Percentiles rank a stretch among this genome's conserved stretches.
Evolutionary conservation across 2,113 vertebrate species (phyloP).

Genomic region (Malaclemys terrapin): DNA sequence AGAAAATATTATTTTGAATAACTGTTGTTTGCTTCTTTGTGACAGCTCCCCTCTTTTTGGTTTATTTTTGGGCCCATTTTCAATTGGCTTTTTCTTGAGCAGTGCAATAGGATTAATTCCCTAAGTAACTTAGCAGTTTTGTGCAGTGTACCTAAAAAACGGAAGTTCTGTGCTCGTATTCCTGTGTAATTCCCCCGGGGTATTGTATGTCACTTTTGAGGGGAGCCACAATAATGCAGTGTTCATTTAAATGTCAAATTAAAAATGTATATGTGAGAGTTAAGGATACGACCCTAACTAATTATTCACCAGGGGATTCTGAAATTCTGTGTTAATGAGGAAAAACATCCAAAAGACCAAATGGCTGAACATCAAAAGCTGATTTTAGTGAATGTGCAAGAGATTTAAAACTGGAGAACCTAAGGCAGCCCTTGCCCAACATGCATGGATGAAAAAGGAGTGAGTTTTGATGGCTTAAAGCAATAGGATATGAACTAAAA

Average conservation of each 20-base stretch:
- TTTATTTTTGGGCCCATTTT: constrained; percentile 65
- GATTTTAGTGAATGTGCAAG: constrained; percentile 36
- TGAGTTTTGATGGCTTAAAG: constrained; percentile 33
- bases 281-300: constrained; percentile 58
- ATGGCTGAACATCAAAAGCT: constrained; percentile 67
- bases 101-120: constrained; percentile 57
- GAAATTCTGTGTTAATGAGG: constrained; percentile 73
- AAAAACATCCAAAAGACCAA: constrained; percentile 61
- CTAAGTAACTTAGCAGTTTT: constrained; percentile 54
- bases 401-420: constrained; percentile 51
- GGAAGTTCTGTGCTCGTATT: constrained; percentile 13
- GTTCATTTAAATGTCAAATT: constrained; percentile 72
- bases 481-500: constrained; percentile 18
- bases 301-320: constrained; percentile 73
- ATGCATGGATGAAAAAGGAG: constrained; percentile 24
- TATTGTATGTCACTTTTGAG: constrained; percentile 35
- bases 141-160: constrained; percentile 6
- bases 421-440: constrained; percentile 19
- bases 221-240: constrained; percentile 51
- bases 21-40: constrained; percentile 46
- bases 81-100: constrained; percentile 55
- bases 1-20: constrained; percentile 41
- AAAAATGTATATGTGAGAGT: constrained; percentile 56
- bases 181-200: constrained; percentile 28
- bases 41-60: constrained; percentile 33